phyloP scores from a whole-genome alignment of 2,113 vertebrate species.

The Corvus cornix region DNA sequence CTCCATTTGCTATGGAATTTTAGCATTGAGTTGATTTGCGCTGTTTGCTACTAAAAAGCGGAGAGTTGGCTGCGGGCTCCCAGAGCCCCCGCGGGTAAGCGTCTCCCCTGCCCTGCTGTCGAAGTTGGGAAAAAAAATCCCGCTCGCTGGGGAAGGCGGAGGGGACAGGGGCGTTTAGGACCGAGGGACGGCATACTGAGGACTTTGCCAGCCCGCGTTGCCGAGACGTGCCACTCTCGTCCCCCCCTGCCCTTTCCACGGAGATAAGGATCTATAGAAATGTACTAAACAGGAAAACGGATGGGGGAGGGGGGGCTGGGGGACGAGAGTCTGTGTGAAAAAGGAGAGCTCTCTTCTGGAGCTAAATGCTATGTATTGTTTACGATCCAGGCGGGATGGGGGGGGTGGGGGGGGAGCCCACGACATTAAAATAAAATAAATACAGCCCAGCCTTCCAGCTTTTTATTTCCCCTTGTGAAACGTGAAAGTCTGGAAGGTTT shows the following conservation, averaged over 20 bases:
- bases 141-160: neutral
- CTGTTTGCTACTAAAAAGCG: constrained; percentile 11
- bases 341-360: neutral
- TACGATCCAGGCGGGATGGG: constrained; percentile 2
- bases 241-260: constrained; percentile 14
- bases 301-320: neutral
- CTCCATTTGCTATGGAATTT: constrained; percentile 77
- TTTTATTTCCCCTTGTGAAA: constrained; percentile 66
- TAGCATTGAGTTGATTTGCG: constrained; percentile 56
- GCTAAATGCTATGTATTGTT: constrained; percentile 35
- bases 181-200: neutral
- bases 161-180: neutral
- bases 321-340: neutral
- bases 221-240: neutral
- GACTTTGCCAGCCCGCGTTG: neutral
- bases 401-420: neutral
- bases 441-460: neutral
- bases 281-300: constrained; percentile 37
- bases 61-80: constrained; percentile 11
- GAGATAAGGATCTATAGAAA: constrained; percentile 45
- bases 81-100: constrained; percentile 20
- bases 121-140: neutral
- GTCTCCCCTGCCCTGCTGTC: neutral
- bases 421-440: constrained; percentile 53
- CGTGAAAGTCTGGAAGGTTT: constrained; percentile 59